Conservation (phyloP, 2,113 vertebrate genomes). For the Nymphicus hollandicus region DNA sequence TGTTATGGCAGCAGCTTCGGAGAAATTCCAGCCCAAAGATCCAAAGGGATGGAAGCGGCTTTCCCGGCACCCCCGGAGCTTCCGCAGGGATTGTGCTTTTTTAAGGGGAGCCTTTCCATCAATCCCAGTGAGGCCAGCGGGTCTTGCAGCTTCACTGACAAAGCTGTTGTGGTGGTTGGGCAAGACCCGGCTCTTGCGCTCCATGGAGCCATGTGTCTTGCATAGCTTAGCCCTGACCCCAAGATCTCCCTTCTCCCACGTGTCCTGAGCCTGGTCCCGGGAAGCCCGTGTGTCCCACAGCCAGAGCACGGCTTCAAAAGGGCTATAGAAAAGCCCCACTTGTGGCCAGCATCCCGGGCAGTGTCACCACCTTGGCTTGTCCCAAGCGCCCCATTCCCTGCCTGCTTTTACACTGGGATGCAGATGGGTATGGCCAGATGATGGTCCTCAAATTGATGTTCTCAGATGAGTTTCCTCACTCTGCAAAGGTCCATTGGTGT, state of each 20-base stretch:
- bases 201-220: background rate
- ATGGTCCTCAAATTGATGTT: background rate
- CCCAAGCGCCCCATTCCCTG: accelerated
- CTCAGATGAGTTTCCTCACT: background rate
- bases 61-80: background rate
- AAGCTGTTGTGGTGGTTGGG: background rate
- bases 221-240: background rate
- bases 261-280: background rate
- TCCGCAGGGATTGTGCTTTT: too few species aligned
- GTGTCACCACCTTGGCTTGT: background rate
- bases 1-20: background rate
- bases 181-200: background rate
- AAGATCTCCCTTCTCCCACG: background rate
- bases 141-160: background rate
- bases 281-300: accelerated
- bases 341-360: background rate
- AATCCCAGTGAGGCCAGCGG: accelerated
- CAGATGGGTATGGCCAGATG: background rate
- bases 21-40: background rate
- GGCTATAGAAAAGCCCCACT: background rate
- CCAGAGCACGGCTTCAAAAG: background rate
- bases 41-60: background rate
- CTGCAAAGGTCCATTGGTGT: background rate
- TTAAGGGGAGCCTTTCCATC: background rate
- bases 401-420: background rate